Base-by-base conservation (phyloP, 1,140 invertebrate species). In the Camponotus pennsylvanicus region DNA sequence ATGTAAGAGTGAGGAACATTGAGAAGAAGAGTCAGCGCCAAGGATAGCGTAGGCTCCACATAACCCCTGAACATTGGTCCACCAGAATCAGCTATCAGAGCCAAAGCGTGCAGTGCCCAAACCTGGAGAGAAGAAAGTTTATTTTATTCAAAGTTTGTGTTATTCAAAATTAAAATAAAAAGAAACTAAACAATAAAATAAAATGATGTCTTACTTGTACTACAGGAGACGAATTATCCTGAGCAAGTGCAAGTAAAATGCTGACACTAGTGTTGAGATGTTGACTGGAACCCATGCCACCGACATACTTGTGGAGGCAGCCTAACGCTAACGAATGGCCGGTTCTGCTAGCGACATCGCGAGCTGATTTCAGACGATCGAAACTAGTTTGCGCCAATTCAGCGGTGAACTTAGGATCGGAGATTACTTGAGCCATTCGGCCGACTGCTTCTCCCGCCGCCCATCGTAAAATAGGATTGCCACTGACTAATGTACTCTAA, bases 61-160 rank as follows among this genome's bases (percentile, higher is more conserved):
- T 99, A 99, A 18, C 98, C 97, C 34, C 99, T 96, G 95, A 99
- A 99, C 98, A 99, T 99, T 40, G 99, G 99, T 1, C 99, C 99
- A 34, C 99, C 99, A 8, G 99, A 99, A 94, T 99, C 99, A 37
- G 99, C 99, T 84, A 99, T 99, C 83, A 99, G 96, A 9, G 98
- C 98, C 49, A 99, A 94, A 2, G 99, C 99, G 95, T 99, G 98
- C 4, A 99, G 95, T 0, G 99, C 97, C 99, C 99, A 99, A 49
- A 99, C 98, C 97, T 99, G 91, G 45, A 94, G 91, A 71, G 61
- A 70, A 32, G 32, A 21, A 73, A 78, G 4, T 57, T 73, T 34
- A 79, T 71, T 57, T 40, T 67, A 85, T 73, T 9, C 27, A 27
- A 27, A 27, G 27, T 27, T 27, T 27, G 27, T 27, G 27, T 27